Evolutionary conservation across 2,888 invertebrate species (phyloP).

Genomic region (Cryptosula pallasiana): DNA sequence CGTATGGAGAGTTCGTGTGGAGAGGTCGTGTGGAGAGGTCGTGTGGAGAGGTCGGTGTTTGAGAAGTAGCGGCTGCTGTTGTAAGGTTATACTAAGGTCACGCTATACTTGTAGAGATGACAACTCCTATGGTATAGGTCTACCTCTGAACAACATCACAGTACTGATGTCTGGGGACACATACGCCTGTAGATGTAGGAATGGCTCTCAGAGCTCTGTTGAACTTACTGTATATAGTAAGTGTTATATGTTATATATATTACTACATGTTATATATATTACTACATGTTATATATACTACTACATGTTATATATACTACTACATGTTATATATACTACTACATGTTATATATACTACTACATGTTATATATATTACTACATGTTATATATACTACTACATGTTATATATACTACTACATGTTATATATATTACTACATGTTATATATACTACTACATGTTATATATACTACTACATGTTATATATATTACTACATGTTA

Average conservation of each 20-base stretch:
- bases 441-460: not conserved
- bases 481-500: not conserved
- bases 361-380: not conserved
- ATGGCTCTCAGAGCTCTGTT: not conserved
- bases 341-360: not conserved
- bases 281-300: not conserved
- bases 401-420: not conserved
- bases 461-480: not conserved
- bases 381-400: not conserved
- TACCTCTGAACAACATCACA: not conserved
- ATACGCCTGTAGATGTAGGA: not conserved
- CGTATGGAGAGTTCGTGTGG: too few species aligned
- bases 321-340: not conserved
- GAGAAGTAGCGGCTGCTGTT: too few species aligned
- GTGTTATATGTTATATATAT: not conserved
- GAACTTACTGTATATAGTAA: not conserved
- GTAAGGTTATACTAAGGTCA: too few species aligned
- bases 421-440: not conserved
- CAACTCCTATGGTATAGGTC: not conserved
- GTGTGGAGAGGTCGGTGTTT: too few species aligned
- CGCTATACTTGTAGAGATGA: not conserved
- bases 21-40: too few species aligned
- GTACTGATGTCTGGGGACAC: not conserved
- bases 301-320: not conserved
- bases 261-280: not conserved